Conservation (phyloP, 2,888 invertebrate species). For the Ophraella communa region DNA sequence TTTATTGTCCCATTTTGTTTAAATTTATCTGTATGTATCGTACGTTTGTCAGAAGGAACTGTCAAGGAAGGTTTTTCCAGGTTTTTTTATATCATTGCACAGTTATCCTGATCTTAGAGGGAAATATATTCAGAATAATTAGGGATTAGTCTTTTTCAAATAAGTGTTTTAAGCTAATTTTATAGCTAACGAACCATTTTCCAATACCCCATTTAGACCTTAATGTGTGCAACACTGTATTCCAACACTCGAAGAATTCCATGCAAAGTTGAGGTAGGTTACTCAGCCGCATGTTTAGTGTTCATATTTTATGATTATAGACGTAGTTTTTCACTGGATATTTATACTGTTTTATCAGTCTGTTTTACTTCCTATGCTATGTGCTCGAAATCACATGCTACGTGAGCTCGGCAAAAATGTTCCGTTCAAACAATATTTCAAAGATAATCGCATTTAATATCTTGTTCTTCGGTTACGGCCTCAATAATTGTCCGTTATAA, state of each 20-base stretch:
- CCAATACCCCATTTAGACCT: not conserved
- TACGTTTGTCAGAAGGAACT: too few relatives aligned
- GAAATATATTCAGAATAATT: too few relatives aligned
- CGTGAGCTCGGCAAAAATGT: not conserved
- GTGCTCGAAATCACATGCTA: constrained; percentile 32
- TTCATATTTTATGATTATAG: constrained; percentile 51
- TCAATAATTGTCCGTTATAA: not conserved
- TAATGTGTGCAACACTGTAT: not conserved
- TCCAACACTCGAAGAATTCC: constrained; percentile 5
- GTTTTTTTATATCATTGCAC: too few relatives aligned
- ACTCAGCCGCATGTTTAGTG: constrained; percentile 48
- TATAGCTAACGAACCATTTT: not conserved
- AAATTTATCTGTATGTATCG: too few relatives aligned
- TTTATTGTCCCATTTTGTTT: too few relatives aligned
- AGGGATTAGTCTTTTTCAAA: too few relatives aligned
- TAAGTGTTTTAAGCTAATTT: too few relatives aligned
- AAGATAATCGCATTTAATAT: not conserved
- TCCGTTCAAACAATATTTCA: not conserved
- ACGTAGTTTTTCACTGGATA: constrained; percentile 45
- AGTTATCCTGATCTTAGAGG: too few relatives aligned
- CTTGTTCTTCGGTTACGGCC: not conserved
- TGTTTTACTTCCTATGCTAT: constrained; percentile 46
- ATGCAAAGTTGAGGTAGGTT: constrained; percentile 28
- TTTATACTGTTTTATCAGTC: constrained; percentile 47
- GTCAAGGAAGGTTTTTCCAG: too few relatives aligned